A percentile compares a stretch with the other conserved stretches of the same genome.
These are phyloP conservation scores for Gallinago solitaria DNA, from an alignment of 2,797 vertebrate species.

Conservation along the genomic window DNA sequence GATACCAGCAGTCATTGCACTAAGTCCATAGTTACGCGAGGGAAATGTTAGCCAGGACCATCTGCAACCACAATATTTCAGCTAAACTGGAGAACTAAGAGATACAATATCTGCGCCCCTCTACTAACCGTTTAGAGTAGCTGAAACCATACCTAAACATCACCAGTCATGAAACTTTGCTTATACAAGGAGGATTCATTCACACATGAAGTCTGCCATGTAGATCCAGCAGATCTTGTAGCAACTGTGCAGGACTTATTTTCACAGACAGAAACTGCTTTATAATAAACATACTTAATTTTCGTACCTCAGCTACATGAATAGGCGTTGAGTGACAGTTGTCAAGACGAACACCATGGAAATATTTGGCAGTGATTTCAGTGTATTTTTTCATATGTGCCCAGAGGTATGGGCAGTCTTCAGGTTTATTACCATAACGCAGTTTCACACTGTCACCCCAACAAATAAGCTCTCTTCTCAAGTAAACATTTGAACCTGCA, in stretches of 20 bases:
- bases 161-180: background rate
- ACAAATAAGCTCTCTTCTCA: slow-evolving; percentile 93
- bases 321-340: slow-evolving; percentile 97
- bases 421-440: slow-evolving; percentile 89
- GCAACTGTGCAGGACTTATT: background rate
- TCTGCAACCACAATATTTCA: background rate
- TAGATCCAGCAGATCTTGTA: background rate
- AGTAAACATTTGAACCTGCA: slow-evolving; percentile 89
- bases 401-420: slow-evolving; percentile 96
- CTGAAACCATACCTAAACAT: background rate
- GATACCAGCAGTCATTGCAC: background rate
- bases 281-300: background rate
- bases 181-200: background rate
- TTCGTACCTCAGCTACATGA: slow-evolving; percentile 93
- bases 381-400: slow-evolving; percentile 95
- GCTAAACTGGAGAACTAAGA: background rate
- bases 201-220: background rate
- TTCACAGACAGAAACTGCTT: background rate
- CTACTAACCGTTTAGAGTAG: background rate
- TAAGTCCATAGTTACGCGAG: fast-evolving
- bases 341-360: slow-evolving; percentile 92
- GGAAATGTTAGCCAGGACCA: background rate
- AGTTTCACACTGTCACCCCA: slow-evolving; percentile 98
- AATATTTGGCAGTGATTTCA: slow-evolving; percentile 89
- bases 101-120: background rate